phyloP scores from a whole-genome alignment of 2,797 vertebrate species.

The Crocidura indochinensis region DNA sequence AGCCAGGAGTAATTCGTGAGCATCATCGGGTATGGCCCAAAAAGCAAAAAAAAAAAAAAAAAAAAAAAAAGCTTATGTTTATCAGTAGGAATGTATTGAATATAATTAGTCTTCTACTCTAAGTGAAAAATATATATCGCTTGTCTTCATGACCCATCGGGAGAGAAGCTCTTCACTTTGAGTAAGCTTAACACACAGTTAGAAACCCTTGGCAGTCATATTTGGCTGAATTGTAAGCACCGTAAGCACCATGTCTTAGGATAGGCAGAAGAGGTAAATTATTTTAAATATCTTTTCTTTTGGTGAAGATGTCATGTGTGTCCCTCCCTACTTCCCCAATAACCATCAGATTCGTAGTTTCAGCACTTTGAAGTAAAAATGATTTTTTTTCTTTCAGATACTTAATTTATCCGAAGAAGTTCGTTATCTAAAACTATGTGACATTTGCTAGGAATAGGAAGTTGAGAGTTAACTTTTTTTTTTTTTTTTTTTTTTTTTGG shows the following conservation, averaged over 20 bases:
- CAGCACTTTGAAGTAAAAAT: conserved; percentile 53
- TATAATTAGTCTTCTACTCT: conserved; percentile 59
- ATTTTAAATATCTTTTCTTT: conserved; percentile 67
- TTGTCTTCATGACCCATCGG: conserved; percentile 71
- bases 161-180: conserved; percentile 77
- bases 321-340: conserved; percentile 36
- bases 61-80: too few relatives aligned
- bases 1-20: too few relatives aligned
- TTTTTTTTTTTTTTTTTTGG: conserved; percentile 72
- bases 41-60: too few relatives aligned
- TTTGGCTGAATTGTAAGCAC: conserved; percentile 81
- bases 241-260: conserved; percentile 81
- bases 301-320: not conserved
- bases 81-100: conserved; percentile 20
- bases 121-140: conserved; percentile 72
- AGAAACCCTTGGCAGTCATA: conserved; percentile 84
- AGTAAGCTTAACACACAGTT: conserved; percentile 72
- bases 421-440: conserved; percentile 43
- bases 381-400: conserved; percentile 64
- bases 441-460: conserved; percentile 63
- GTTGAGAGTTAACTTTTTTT: conserved; percentile 68
- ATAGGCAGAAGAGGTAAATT: conserved; percentile 76
- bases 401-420: conserved; percentile 58
- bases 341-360: conserved; percentile 68
- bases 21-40: too few relatives aligned